These are phyloP conservation scores for Heteromurus nitidus DNA, from an alignment of 2,888 invertebrate genomes.

Conservation along the genomic window DNA sequence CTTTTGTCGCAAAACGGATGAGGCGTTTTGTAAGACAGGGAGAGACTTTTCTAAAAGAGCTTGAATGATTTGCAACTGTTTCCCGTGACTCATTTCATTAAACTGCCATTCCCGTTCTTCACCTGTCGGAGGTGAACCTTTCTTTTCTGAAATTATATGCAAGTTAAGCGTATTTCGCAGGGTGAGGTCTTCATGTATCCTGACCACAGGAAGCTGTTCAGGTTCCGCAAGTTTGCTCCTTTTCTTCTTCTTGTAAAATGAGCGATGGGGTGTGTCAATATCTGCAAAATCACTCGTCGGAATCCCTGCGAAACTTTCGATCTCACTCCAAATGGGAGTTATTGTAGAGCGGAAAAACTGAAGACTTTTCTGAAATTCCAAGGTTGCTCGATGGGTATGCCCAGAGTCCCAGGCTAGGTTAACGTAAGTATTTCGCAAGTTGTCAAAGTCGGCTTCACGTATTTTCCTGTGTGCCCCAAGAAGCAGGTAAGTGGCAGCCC, in stretches of 20 bases:
- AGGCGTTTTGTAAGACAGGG: neutral
- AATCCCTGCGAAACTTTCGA: slow-evolving; percentile 24
- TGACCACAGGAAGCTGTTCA: neutral
- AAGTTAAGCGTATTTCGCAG: neutral
- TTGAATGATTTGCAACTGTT: slow-evolving; percentile 39
- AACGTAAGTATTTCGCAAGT: slow-evolving; percentile 33
- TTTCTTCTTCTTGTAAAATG: neutral
- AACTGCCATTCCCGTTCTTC: slow-evolving; percentile 9
- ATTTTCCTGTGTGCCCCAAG: slow-evolving; percentile 2
- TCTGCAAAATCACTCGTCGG: neutral
- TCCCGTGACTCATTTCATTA: slow-evolving; percentile 12
- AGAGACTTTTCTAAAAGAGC: slow-evolving; percentile 9
- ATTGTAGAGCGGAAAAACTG: slow-evolving; percentile 31
- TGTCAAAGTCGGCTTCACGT: slow-evolving; percentile 26
- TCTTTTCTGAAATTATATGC: slow-evolving; percentile 9
- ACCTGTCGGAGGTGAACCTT: neutral
- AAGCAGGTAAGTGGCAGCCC: slow-evolving; percentile 62
- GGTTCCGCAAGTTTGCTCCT: neutral
- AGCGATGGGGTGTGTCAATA: neutral
- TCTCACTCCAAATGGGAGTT: slow-evolving; percentile 13
- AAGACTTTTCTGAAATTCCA: slow-evolving; percentile 28
- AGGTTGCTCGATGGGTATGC: slow-evolving; percentile 1
- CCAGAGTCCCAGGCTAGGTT: slow-evolving; percentile 60
- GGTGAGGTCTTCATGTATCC: slow-evolving; percentile 11
- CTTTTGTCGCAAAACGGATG: neutral